Base-by-base conservation (phyloP, 2,888 invertebrate species). In the Tenthredo notha region DNA sequence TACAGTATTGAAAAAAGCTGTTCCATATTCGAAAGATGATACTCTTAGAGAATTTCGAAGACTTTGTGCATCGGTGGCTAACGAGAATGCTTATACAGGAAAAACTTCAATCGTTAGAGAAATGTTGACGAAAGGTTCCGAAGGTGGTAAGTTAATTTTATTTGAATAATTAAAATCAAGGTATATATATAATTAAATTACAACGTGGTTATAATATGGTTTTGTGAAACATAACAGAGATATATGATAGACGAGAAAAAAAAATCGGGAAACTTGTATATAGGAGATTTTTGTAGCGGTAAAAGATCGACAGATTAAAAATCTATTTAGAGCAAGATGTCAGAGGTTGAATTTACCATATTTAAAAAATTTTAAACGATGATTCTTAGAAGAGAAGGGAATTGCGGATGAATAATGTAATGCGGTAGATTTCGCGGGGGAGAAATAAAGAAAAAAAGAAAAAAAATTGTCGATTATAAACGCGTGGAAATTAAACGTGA, bases 31-130 rank as follows among this genome's bases (percentile, higher is more conserved):
- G 86, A 95, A 95, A 86, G 98, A 98, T 92, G 95, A 97, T 91
- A 95, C 95, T 54, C 97, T 98, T 92, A 94, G 95, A 33, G 96
- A 96, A 90, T 98, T 98, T 93, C 95, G 96, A 84, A 94, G 95
- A 65, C 93, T 99, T 21, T 98, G 98, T 92, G 96, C 96, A 84
- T 96, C 96, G 90, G 96, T 99, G 86, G 95, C 97, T 0, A 96
- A 95, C 84, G 96, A 96, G 65, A 96, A 96, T 90, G 97, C 98
- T 85, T 98, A 98, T 91, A 95, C 96, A 43, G 96, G 96, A 33
- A 98, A 98, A 94, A 98, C 97, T 0, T 95, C 96, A 33, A 94
- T 96, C 84, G 94, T 98, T 0, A 95, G 96, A 87, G 94, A 95
- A 84, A 95, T 97, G 89, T 96, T 98, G 77, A 95, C 94, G 1